Percentiles rank a stretch among this genome's conserved stretches.
Conservation (phyloP, 2,797 vertebrate genomes). For the Danio aesculapii region DNA sequence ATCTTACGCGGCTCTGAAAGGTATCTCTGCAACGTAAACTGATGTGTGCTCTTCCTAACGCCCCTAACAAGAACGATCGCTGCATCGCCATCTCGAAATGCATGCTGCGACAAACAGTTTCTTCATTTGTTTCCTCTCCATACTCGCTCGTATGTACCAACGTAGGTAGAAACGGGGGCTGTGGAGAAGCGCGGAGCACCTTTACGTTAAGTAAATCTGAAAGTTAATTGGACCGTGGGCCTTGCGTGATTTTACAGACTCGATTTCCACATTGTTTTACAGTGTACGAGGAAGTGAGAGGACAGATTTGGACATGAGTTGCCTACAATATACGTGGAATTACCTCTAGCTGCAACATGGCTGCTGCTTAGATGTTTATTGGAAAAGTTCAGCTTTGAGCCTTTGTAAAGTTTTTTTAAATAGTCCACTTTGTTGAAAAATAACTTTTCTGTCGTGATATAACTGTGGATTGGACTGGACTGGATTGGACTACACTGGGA, state of each 20-base stretch:
- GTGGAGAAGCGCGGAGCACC: constrained; percentile 62
- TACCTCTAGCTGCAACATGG: constrained; percentile 83
- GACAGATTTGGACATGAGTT: constrained; percentile 56
- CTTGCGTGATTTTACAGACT: constrained; percentile 4
- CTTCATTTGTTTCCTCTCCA: constrained; percentile 39
- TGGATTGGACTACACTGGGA: constrained; percentile 3
- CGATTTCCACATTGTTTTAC: constrained; percentile 25
- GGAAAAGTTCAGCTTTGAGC: constrained; percentile 82
- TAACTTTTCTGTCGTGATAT: neutral
- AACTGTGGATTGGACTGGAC: neutral
- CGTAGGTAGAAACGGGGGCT: constrained; percentile 62
- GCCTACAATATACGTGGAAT: constrained; percentile 70
- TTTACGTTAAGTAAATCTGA: constrained; percentile 51
- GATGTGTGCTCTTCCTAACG: neutral
- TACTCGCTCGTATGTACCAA: constrained; percentile 55
- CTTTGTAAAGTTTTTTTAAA: constrained; percentile 73
- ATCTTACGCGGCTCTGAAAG: neutral
- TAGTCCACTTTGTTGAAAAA: neutral
- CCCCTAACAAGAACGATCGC: neutral
- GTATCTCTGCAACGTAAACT: constrained; percentile 10
- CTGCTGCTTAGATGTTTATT: constrained; percentile 74
- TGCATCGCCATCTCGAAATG: constrained; percentile 50
- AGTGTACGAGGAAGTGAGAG: constrained; percentile 6
- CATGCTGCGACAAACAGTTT: neutral
- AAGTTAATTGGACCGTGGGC: constrained; percentile 65